Evolutionary conservation across 2,888 invertebrate genomes (phyloP), one percentile per base, ranked within the genome.

Genomic region (Caenorhabditis wallacei): DNA sequence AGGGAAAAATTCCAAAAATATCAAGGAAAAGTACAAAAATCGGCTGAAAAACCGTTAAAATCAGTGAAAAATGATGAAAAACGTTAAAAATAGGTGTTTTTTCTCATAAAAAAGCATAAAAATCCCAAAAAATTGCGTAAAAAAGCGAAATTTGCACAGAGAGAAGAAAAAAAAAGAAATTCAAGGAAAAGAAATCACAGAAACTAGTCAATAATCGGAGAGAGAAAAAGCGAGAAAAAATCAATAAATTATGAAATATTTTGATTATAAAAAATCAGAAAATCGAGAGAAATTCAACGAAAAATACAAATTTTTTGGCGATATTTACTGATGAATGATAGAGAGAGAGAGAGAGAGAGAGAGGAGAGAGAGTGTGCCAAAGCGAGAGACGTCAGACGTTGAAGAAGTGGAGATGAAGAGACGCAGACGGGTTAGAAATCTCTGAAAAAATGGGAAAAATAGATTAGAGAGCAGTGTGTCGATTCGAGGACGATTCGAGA

Each of bases 151-250:
- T 48, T 40, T 46, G 53, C 53, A 54, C 43, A 46, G 35, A 30
- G 11, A 68, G 10, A n/a, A 4, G 16, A 20, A 7, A 22, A 54
- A 46, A 48, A 64, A 51, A 5, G 11, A 53, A n/a, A 24, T 26
- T n/a, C n/a, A n/a, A 37, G 18, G 11, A 24, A 53, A 40, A 40
- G 16, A 40, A 56, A 56, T 75, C 56, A 75, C 64, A 75, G 64
- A 40, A 66, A 13, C 66, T 57, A 64, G 22, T 10, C 5, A 30
- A 30, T 30, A 30, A 8, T 40, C 40, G 40, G 16, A 26, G 26
- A 10, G 18, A 64, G 18, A 53, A 30, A 37, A 64, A 56, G 43
- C 4, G 30, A 8, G 30, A 30, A 57, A 20, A 66, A 75, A 54
- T 54, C 0, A 40, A 63, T 61, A 63, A 63, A 53, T 48, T 40